Conservation (phyloP, 2,888 invertebrate species). For the Acleris holmiana region DNA sequence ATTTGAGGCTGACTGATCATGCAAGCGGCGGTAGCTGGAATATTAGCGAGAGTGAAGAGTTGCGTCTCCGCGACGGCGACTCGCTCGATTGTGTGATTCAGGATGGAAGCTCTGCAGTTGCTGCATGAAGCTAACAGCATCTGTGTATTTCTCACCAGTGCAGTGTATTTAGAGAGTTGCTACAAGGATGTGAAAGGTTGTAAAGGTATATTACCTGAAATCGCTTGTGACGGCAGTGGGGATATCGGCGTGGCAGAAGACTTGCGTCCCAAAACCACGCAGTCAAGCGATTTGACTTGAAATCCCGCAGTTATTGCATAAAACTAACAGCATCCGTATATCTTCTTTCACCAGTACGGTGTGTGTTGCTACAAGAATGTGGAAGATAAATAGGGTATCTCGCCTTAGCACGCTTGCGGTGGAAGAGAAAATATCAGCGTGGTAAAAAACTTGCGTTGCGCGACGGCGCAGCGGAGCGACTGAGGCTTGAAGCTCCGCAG, state of each 20-base stretch:
- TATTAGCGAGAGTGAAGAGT: too few species aligned
- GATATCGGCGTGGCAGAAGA: background rate
- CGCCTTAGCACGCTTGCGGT: conserved; percentile 97
- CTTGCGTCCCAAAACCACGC: background rate
- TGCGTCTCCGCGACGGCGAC: too few species aligned
- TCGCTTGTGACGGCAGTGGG: background rate
- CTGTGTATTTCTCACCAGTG: too few species aligned
- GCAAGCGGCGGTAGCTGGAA: too few species aligned
- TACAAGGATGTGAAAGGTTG: too few species aligned
- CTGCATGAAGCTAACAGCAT: too few species aligned
- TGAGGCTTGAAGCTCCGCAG: conserved; percentile 97
- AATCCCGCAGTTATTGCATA: conserved; percentile 2
- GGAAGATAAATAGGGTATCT: conserved; percentile 42
- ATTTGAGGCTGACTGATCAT: too few species aligned
- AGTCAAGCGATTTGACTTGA: background rate
- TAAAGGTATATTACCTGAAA: too few species aligned
- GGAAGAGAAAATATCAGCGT: conserved; percentile 97
- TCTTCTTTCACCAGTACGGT: background rate
- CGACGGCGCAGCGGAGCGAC: conserved; percentile 97
- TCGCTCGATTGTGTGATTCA: too few species aligned
- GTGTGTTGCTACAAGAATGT: too few species aligned
- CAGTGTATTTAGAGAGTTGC: too few species aligned
- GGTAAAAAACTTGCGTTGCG: conserved; percentile 95
- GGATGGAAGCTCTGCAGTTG: too few species aligned
- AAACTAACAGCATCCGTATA: background rate